Percentiles rank a stretch among this genome's conserved stretches.
phyloP scores from a whole-genome alignment of 2,113 vertebrate genomes.

The Nothobranchius furzeri region DNA sequence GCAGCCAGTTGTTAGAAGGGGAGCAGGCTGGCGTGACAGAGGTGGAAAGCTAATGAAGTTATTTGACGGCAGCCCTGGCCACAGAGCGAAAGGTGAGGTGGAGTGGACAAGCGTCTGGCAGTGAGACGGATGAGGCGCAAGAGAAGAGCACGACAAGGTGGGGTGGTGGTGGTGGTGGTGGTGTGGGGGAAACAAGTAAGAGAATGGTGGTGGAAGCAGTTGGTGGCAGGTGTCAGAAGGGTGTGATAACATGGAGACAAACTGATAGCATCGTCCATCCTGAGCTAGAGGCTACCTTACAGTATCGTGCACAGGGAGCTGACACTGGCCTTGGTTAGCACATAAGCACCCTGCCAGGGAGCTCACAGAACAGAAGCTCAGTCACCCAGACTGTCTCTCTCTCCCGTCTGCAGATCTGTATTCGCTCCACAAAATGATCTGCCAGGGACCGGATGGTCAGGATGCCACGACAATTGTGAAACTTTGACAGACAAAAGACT shows the following conservation, averaged over 20 bases:
- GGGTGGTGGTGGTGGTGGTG: not conserved
- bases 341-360: constrained; percentile 29
- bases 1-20: constrained; percentile 77
- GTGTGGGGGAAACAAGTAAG: constrained; percentile 39
- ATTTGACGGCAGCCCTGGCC: constrained; percentile 79
- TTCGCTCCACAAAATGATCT: constrained; percentile 45
- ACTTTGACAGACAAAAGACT: constrained; percentile 55
- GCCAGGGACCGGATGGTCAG: constrained; percentile 36
- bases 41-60: constrained; percentile 85
- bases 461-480: constrained; percentile 53
- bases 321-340: constrained; percentile 31
- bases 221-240: constrained; percentile 75
- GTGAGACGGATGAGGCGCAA: constrained; percentile 75
- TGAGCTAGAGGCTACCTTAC: constrained; percentile 49
- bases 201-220: constrained; percentile 45
- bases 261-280: constrained; percentile 68
- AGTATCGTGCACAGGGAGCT: constrained; percentile 47
- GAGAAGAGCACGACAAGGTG: constrained; percentile 43
- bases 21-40: constrained; percentile 79
- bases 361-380: constrained; percentile 48
- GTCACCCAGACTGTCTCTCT: constrained; percentile 57
- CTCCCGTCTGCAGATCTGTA: constrained; percentile 47
- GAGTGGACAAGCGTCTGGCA: constrained; percentile 78
- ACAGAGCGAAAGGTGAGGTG: constrained; percentile 78
- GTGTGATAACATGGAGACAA: constrained; percentile 73